Evolutionary conservation across 2,113 vertebrate genomes (phyloP).

Genomic region (Lepus timidus): DNA sequence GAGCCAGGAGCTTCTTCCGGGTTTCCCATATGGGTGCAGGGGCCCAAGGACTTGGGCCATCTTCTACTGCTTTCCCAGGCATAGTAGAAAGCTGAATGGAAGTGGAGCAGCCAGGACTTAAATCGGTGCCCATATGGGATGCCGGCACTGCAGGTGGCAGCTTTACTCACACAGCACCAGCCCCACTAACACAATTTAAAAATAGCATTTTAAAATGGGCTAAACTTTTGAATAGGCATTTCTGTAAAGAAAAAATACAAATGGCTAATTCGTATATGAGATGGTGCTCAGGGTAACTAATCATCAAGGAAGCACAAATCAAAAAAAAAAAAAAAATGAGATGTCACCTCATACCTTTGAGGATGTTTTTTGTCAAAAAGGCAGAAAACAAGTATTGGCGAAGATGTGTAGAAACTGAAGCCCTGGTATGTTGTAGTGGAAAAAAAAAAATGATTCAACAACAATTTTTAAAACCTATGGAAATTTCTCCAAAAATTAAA

Average conservation of each 20-base stretch:
- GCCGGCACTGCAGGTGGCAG: no score
- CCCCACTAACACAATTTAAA: no score
- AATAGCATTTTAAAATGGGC: background rate
- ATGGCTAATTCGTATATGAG: background rate
- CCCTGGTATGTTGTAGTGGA: background rate
- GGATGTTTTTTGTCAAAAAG: background rate
- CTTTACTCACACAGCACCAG: no score
- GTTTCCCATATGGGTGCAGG: no score
- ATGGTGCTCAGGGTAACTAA: background rate
- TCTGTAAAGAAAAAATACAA: background rate
- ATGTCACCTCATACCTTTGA: background rate
- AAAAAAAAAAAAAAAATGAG: background rate
- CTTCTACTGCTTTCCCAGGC: no score
- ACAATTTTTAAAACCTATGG: background rate
- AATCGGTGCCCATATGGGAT: no score
- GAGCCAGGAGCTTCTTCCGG: no score
- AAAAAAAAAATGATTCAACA: background rate
- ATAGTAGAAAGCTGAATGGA: no score
- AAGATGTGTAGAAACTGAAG: background rate
- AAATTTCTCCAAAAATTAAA: background rate
- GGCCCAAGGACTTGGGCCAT: no score
- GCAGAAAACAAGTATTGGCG: background rate
- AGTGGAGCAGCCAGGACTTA: no score
- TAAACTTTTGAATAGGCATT: background rate
- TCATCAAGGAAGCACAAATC: background rate